Conservation (phyloP, 2,888 invertebrate genomes). For the Lepetodrilus schrolli region DNA sequence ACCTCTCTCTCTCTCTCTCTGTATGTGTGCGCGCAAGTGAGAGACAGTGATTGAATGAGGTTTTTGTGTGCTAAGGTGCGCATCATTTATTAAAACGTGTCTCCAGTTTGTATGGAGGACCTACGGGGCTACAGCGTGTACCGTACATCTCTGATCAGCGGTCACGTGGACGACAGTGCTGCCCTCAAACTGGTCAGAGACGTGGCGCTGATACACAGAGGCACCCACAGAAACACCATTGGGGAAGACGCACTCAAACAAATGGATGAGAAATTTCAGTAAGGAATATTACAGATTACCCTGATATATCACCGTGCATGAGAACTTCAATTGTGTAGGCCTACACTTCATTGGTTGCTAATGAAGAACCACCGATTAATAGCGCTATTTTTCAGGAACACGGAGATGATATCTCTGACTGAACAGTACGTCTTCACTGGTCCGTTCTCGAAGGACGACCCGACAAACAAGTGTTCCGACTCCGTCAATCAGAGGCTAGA, state of each 20-base stretch:
- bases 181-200: conserved; percentile 45
- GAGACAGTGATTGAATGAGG: too few relatives aligned
- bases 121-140: conserved; percentile 44
- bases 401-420: conserved; percentile 47
- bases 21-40: too few relatives aligned
- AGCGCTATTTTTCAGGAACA: conserved; percentile 46
- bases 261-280: conserved; percentile 50
- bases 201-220: conserved; percentile 50
- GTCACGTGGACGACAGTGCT: conserved; percentile 41
- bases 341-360: too few relatives aligned
- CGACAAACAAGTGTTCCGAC: conserved; percentile 50
- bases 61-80: too few relatives aligned
- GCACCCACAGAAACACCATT: conserved; percentile 46
- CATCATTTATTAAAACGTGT: background rate
- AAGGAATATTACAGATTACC: too few relatives aligned
- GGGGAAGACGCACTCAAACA: conserved; percentile 39
- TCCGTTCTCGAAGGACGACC: conserved; percentile 48
- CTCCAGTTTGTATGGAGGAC: conserved; percentile 60
- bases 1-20: too few relatives aligned
- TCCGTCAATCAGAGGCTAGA: conserved; percentile 44
- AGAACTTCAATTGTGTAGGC: too few relatives aligned
- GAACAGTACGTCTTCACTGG: conserved; percentile 52
- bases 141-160: conserved; percentile 44
- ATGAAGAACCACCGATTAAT: background rate
- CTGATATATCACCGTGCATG: too few relatives aligned